Base-by-base conservation (phyloP, 2,797 vertebrate genomes). In the Capromys pilorides region DNA sequence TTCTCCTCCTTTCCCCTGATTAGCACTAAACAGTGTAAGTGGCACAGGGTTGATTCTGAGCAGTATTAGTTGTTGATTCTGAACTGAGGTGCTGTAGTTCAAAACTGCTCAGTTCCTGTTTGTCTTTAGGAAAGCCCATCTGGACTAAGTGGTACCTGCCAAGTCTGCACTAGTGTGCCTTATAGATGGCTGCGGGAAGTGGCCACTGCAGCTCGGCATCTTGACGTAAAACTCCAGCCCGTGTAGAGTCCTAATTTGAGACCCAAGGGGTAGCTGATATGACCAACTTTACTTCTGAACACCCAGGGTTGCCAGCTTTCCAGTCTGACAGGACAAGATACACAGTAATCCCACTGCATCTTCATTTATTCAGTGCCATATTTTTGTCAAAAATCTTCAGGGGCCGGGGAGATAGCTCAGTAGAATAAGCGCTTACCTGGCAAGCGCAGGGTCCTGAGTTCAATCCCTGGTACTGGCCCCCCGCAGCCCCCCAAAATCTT, bases 321-420 rank as follows among this genome's bases (percentile, higher is more conserved):
- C 14, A 81, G 49, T 31, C 36, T 69, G 22, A 71, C 18, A 5
- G n/a, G 41, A 49, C 82, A 96, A 36, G 31, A 59, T 41, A 8
- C 8, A 16, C 16, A 57, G 16, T 28, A 71, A 2, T 13, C 6
- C n/a, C 19, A 26, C 33, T 10, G 45, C 16, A 22, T 61, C 39
- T 75, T 93, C 39, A 77, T 86, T 82, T 83, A 49, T 36, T 82
- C 62, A 88, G 24, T 92, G 69, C 79, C 22, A 28, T 95, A 86
- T 87, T 82, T 89, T 80, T 88, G 57, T 4, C 45, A 45, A 45
- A 45, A 45, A 45, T 45, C 45, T 45, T 45, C 45, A 45, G 45
- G 45, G 45, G 45, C 45, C 45, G 4, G 45, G 45, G 45, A 45
- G 45, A 45, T 45, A 45, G 45, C 45, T 45, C 45, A 45, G 45